A percentile compares a stretch with the other conserved stretches of the same genome.
These are phyloP conservation scores for Pangasius sanitwongsei DNA, from an alignment of 2,797 vertebrate species.

Conservation along the genomic window DNA sequence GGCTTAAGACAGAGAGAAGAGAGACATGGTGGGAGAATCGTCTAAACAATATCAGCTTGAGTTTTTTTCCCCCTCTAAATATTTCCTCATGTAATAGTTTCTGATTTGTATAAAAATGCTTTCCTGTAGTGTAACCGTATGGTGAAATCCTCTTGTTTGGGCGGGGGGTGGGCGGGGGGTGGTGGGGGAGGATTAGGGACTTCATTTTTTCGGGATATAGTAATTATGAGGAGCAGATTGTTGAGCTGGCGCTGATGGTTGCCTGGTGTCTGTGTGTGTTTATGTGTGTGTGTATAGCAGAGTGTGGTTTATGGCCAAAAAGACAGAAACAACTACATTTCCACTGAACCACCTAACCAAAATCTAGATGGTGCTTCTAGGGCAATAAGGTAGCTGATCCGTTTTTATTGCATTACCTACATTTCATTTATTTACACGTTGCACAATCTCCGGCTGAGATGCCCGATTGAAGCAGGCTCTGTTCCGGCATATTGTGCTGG, in stretches of 20 bases:
- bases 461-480: constrained; percentile 28
- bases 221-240: constrained; percentile 51
- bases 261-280: constrained; percentile 33
- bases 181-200: neutral
- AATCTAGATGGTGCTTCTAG: constrained; percentile 42
- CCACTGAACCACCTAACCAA: constrained; percentile 16
- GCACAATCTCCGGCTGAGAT: constrained; percentile 33
- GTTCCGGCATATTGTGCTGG: constrained; percentile 40
- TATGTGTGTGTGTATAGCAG: constrained; percentile 11
- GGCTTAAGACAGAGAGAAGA: neutral
- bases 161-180: neutral
- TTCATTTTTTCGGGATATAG: constrained; percentile 34
- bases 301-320: constrained; percentile 16
- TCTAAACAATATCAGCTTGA: neutral
- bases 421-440: constrained; percentile 53
- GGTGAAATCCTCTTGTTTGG: neutral
- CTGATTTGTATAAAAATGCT: neutral
- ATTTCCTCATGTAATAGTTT: neutral
- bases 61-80: neutral
- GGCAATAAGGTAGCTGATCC: constrained; percentile 29
- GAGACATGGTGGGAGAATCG: neutral
- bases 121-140: neutral
- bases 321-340: constrained; percentile 2
- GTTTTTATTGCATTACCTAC: constrained; percentile 48
- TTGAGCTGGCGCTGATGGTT: constrained; percentile 32